These are phyloP conservation scores for Synanthedon formicaeformis DNA, from an alignment of 2,888 invertebrate genomes.

Conservation along the genomic window DNA sequence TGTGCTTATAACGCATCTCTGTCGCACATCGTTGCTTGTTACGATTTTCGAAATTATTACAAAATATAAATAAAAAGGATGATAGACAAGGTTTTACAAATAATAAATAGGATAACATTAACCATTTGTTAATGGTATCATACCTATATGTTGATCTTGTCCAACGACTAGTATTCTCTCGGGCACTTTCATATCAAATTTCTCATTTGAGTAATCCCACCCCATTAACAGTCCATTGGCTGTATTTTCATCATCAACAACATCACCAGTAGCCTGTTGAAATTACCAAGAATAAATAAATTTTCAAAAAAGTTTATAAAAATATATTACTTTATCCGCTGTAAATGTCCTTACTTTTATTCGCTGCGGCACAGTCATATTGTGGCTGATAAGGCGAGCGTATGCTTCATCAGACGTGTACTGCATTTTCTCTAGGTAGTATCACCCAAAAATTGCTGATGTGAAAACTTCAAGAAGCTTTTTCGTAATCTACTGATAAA, in stretches of 20 bases:
- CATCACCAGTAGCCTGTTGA: conserved; percentile 76
- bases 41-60: no score
- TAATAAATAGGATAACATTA: no score
- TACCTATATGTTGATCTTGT: conserved; percentile 76
- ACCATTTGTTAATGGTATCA: conserved; percentile 4
- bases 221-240: conserved; percentile 72
- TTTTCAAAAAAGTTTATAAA: not conserved
- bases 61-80: no score
- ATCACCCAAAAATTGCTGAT: not conserved
- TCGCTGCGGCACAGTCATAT: conserved; percentile 65
- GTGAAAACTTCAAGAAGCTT: not conserved
- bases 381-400: conserved; percentile 60
- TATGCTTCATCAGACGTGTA: conserved; percentile 60
- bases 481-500: not conserved
- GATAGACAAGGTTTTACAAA: no score
- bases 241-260: conserved; percentile 73
- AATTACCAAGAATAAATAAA: conserved; percentile 1
- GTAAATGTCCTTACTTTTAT: conserved; percentile 42
- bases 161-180: conserved; percentile 93
- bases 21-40: no score
- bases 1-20: no score
- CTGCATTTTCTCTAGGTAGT: conserved; percentile 29
- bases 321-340: not conserved
- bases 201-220: conserved; percentile 78
- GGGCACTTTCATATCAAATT: conserved; percentile 92